Conservation (phyloP, 2,113 vertebrate genomes). For the Typhlomys cinereus region DNA sequence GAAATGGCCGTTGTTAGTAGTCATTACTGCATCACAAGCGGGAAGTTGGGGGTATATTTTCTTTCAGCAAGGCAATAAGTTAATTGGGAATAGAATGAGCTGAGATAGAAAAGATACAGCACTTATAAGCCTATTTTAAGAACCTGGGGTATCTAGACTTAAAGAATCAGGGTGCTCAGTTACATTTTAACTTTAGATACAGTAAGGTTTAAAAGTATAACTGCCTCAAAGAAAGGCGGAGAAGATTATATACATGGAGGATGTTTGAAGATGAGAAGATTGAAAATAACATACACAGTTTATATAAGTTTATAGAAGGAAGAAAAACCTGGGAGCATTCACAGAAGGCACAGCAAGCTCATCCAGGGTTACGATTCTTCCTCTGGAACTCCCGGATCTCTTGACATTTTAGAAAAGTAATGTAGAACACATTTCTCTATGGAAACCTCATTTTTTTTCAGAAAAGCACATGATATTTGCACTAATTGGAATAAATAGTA, state of each 20-base stretch:
- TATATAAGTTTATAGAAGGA: neutral
- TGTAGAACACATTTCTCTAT: neutral
- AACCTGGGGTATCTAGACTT: neutral
- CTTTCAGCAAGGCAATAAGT: neutral
- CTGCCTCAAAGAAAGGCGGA: neutral
- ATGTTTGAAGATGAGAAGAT: neutral
- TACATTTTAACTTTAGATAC: neutral
- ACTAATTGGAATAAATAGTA: neutral
- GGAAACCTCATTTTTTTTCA: neutral
- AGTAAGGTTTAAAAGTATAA: neutral
- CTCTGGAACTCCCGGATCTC: neutral
- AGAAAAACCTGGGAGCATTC: neutral
- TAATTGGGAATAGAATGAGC: neutral
- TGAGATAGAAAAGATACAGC: neutral
- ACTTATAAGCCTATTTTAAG: neutral
- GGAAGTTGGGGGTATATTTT: neutral
- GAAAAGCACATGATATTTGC: neutral
- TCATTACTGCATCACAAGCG: neutral
- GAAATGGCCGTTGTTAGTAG: neutral
- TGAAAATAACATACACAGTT: neutral
- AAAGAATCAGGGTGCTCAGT: neutral
- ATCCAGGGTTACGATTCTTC: neutral
- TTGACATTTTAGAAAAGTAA: conserved; percentile 19
- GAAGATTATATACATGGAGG: too few species aligned
- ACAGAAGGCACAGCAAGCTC: neutral